These are phyloP conservation scores for Ceratina australensis DNA, from an alignment of 1,140 invertebrate species.

Conservation along the genomic window DNA sequence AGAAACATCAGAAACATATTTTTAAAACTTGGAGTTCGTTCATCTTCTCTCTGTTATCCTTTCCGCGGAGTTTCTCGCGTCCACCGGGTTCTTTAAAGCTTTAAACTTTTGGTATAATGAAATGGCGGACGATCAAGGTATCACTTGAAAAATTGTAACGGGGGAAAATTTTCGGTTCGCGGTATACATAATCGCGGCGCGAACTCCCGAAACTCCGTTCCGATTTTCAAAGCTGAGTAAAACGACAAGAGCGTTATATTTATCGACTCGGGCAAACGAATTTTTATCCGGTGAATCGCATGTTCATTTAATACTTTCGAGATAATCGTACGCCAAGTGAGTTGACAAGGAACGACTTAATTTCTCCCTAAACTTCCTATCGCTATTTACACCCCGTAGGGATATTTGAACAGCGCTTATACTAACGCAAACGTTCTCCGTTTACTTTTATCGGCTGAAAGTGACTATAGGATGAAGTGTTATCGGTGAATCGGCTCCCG, in stretches of 20 bases:
- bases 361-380: no score
- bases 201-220: background rate
- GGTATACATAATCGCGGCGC: background rate
- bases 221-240: no score
- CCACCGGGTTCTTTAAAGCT: background rate
- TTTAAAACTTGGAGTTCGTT: background rate
- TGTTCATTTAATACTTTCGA: no score
- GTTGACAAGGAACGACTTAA: no score
- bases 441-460: background rate
- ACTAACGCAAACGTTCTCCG: background rate
- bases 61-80: background rate
- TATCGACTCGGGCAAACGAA: no score
- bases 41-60: background rate
- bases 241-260: no score
- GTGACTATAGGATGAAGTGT: background rate
- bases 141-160: conserved; percentile 12
- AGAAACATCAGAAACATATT: conserved; percentile 4
- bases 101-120: conserved; percentile 20
- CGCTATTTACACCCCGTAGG: background rate
- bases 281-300: no score
- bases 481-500: background rate
- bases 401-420: background rate
- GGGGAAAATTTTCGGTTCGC: background rate
- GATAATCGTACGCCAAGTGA: no score
- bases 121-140: background rate